Conservation (phyloP, 2,888 invertebrate genomes). For the Cryptocheilus praepositus region DNA sequence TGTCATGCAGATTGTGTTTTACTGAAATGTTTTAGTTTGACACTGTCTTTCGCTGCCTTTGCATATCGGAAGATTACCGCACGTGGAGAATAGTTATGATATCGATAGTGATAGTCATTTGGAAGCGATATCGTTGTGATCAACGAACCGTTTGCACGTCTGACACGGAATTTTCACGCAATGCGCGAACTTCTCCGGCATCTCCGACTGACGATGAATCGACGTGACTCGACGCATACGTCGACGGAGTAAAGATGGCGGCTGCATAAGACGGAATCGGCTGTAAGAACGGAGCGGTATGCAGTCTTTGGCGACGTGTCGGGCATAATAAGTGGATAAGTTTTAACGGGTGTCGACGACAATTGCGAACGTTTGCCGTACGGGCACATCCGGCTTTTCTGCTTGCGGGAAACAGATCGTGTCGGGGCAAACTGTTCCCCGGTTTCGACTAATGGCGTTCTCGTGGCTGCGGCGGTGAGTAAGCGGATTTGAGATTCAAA, state of each 20-base stretch:
- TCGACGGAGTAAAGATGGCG: neutral
- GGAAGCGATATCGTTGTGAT: too few relatives aligned
- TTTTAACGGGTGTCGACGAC: slow-evolving; percentile 11
- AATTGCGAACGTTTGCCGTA: slow-evolving; percentile 14
- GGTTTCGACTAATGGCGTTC: slow-evolving; percentile 36
- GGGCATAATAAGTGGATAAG: slow-evolving; percentile 30
- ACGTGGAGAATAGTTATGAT: too few relatives aligned
- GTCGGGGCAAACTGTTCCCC: slow-evolving; percentile 27
- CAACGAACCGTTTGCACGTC: neutral
- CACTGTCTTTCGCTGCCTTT: too few relatives aligned
- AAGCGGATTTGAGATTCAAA: slow-evolving; percentile 44
- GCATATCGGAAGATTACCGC: too few relatives aligned
- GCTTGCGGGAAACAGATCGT: slow-evolving; percentile 30
- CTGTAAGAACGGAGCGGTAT: too few relatives aligned
- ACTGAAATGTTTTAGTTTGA: too few relatives aligned
- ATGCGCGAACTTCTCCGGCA: neutral
- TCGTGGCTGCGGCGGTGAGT: neutral
- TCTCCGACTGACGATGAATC: too few relatives aligned
- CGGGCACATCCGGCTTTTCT: slow-evolving; percentile 18
- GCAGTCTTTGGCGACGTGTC: slow-evolving; percentile 15
- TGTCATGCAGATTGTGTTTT: too few relatives aligned
- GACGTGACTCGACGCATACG: neutral
- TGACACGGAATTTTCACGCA: too few relatives aligned
- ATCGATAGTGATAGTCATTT: too few relatives aligned
- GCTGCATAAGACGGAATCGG: neutral